Conservation (phyloP, 2,113 vertebrate species). For the Cariama cristata region DNA sequence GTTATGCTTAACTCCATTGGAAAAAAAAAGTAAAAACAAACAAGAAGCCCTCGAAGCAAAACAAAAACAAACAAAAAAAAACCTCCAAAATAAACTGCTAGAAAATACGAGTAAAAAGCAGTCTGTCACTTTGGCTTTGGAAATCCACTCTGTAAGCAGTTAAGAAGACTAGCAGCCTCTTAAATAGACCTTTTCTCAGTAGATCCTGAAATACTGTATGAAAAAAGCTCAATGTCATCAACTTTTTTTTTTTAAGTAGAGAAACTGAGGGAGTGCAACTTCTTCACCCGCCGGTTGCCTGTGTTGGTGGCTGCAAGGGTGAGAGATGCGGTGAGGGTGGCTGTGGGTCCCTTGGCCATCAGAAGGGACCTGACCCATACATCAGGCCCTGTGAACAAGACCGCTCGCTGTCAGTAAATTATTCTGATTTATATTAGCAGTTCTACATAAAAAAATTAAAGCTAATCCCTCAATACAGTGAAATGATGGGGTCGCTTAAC, state of each 20-base stretch:
- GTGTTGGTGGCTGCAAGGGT: not conserved
- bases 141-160: not conserved
- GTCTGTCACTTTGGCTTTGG: not conserved
- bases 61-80: too few relatives aligned
- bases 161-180: not conserved
- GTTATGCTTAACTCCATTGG: not conserved
- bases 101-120: not conserved
- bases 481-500: not conserved
- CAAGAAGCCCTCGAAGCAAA: not conserved
- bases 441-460: not conserved
- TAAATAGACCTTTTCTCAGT: not conserved
- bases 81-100: not conserved
- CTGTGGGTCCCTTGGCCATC: not conserved
- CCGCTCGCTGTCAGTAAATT: fast-evolving
- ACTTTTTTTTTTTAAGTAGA: not conserved
- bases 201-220: not conserved
- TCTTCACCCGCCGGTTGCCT: not conserved
- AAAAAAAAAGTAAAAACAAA: not conserved
- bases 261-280: not conserved
- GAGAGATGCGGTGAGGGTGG: not conserved
- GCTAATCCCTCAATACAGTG: not conserved
- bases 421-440: not conserved
- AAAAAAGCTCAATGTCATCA: not conserved
- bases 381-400: not conserved
- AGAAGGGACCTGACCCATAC: not conserved